These are phyloP conservation scores for Cylas formicarius DNA, from an alignment of 1,140 invertebrate species.

Conservation along the genomic window DNA sequence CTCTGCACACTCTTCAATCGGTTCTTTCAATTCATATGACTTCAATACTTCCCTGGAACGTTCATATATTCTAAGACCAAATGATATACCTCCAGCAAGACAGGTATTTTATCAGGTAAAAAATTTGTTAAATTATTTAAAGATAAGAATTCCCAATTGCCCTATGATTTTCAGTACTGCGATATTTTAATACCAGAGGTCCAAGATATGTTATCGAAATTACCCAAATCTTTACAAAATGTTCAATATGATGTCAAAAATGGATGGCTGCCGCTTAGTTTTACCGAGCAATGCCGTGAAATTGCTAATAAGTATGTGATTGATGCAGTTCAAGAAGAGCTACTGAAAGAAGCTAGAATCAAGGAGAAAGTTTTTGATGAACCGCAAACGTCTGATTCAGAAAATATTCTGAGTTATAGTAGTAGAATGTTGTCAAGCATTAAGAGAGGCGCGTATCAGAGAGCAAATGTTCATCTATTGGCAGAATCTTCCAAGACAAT, in stretches of 20 bases:
- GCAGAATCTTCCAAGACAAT: constrained; percentile 4
- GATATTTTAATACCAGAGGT: constrained; percentile 67
- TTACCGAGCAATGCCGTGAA: constrained; percentile 59
- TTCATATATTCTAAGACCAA: constrained; percentile 65
- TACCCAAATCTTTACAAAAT: constrained; percentile 55
- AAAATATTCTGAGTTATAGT: constrained; percentile 17
- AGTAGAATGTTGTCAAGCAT: constrained; percentile 29
- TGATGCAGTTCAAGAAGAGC: constrained; percentile 47
- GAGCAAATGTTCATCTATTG: constrained; percentile 3
- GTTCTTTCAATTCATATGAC: constrained; percentile 28
- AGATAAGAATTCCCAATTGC: constrained; percentile 10
- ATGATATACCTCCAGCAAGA: constrained; percentile 60
- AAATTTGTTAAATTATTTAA: constrained; percentile 1
- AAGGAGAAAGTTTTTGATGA: constrained; percentile 1
- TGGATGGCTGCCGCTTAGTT: constrained; percentile 67
- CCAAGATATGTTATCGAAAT: constrained; percentile 63
- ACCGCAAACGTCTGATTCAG: constrained; percentile 6
- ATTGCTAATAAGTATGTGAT: constrained; percentile 58
- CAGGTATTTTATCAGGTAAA: constrained; percentile 78
- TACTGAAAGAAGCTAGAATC: constrained; percentile 26
- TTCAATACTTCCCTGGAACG: too few relatives aligned
- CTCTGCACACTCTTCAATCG: constrained; percentile 41
- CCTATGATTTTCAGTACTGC: constrained; percentile 29
- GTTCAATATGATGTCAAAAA: constrained; percentile 60
- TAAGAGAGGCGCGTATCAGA: constrained; percentile 24